Evolutionary conservation across 2,797 vertebrate genomes (phyloP).

Genomic region (Helostoma temminkii): DNA sequence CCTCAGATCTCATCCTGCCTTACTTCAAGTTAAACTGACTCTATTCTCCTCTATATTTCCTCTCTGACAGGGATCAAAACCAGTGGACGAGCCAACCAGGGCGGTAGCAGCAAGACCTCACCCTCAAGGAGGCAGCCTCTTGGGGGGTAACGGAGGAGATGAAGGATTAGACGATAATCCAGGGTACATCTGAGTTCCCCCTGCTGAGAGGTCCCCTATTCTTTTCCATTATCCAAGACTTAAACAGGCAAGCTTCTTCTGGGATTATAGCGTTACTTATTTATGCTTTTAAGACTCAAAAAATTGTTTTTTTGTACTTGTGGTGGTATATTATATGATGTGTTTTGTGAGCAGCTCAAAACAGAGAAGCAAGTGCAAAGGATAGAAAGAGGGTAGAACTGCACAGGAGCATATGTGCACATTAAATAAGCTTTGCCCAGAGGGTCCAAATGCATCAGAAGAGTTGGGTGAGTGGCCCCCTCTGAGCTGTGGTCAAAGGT

Average conservation of each 20-base stretch:
- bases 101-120: conserved; percentile 22
- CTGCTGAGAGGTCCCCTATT: conserved; percentile 40
- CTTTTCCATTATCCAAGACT: conserved; percentile 38
- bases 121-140: conserved; percentile 27
- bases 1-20: conserved; percentile 29
- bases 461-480: conserved; percentile 39
- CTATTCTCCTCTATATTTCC: conserved; percentile 15
- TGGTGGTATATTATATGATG: conserved; percentile 18
- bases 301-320: conserved; percentile 13
- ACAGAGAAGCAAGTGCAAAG: conserved; percentile 44
- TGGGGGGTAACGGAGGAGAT: conserved; percentile 47
- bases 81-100: conserved; percentile 27
- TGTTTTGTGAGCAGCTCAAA: conserved; percentile 44
- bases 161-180: conserved; percentile 82
- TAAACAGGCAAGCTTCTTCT: conserved; percentile 31
- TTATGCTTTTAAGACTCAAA: conserved; percentile 48
- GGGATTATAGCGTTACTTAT: conserved; percentile 68
- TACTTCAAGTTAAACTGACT: neutral
- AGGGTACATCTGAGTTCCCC: conserved; percentile 64
- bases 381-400: conserved; percentile 14
- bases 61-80: conserved; percentile 45
- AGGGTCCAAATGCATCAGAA: conserved; percentile 40
- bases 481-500: conserved; percentile 62
- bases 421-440: conserved; percentile 46
- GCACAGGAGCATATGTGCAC: conserved; percentile 32